Base-by-base conservation (phyloP, 2,888 invertebrate species). In the Temnothorax rugatulus region DNA sequence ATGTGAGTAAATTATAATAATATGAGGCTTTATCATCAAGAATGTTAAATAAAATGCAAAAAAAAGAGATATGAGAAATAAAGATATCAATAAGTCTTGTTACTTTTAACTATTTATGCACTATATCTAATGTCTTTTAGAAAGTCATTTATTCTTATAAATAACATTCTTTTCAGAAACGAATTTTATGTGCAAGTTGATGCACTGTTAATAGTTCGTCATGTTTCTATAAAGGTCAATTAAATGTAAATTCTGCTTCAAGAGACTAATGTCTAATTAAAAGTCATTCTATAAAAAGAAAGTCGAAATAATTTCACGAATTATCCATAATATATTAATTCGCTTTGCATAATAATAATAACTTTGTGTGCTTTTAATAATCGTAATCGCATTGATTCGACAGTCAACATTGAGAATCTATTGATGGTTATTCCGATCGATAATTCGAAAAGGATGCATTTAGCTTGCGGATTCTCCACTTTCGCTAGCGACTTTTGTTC, bases 361-460 rank as follows among this genome's bases (percentile, higher is more conserved):
- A 59, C 75, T 76, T 52, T 68, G 69, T 66, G 59, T 41, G 34
- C 63, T 90, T 84, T 82, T 84, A 87, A 89, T 87, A 84, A 75
- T 74, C 11, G 29, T 86, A 87, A 89, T 88, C 85, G 61, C 61
- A 47, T 63, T 75, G 29, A 83, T 76, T 77, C 64, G 59, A 79
- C 54, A 64, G 73, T 81, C 77, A 68, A 71, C 84, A 87, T 83
- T 61, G 83, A 66, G 83, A 87, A 85, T 84, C 86, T 91, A 89
- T 91, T 89, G 90, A 88, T 57, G 66, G 69, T 86, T 69, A 74
- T 44, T n/a, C 29, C 29, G 85, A 89, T 89, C 88, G 83, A 89
- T 90, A 84, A 74, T 79, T 68, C 57, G 34, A 61, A 54, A 81
- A 71, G 84, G 71, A 61, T 50, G 21, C 71, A 57, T 69, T 63